phyloP scores from a whole-genome alignment of 2,797 vertebrate species.

The Spheniscus humboldti region DNA sequence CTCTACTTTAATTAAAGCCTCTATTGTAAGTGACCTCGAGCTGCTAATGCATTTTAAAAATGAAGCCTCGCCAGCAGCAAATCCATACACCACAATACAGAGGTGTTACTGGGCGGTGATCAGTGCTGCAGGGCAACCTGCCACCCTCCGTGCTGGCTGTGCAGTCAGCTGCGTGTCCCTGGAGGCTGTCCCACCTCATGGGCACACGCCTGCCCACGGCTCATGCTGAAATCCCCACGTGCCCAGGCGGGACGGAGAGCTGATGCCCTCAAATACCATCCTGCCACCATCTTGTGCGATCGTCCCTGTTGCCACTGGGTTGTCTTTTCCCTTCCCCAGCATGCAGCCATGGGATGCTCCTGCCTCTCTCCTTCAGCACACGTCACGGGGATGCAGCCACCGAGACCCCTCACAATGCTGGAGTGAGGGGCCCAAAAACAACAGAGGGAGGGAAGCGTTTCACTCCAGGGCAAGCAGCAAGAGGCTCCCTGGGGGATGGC shows the following conservation, averaged over 20 bases:
- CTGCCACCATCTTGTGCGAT: background rate
- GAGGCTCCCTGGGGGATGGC: background rate
- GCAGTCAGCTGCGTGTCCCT: background rate
- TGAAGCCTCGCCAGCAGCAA: background rate
- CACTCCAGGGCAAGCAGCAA: accelerated
- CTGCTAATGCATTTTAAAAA: constrained; percentile 50
- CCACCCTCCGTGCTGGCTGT: accelerated
- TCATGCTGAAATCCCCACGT: background rate
- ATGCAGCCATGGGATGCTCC: accelerated
- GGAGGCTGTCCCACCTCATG: accelerated
- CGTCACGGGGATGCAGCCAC: accelerated
- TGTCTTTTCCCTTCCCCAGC: background rate
- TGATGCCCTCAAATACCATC: background rate
- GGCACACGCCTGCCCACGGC: accelerated
- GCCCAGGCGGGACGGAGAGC: background rate
- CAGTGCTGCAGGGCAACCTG: background rate
- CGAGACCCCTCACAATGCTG: accelerated
- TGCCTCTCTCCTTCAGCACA: background rate
- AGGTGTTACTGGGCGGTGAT: background rate
- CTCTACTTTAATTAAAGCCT: constrained; percentile 66
- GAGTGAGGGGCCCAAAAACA: background rate
- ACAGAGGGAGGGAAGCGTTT: background rate
- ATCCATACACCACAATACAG: background rate
- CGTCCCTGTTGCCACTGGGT: background rate
- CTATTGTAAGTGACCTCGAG: constrained; percentile 59